A percentile compares a stretch with the other conserved stretches of the same genome.
These are phyloP conservation scores for Enteromius afrohamiltoni DNA, from an alignment of 2,797 vertebrate species.

Conservation along the genomic window DNA sequence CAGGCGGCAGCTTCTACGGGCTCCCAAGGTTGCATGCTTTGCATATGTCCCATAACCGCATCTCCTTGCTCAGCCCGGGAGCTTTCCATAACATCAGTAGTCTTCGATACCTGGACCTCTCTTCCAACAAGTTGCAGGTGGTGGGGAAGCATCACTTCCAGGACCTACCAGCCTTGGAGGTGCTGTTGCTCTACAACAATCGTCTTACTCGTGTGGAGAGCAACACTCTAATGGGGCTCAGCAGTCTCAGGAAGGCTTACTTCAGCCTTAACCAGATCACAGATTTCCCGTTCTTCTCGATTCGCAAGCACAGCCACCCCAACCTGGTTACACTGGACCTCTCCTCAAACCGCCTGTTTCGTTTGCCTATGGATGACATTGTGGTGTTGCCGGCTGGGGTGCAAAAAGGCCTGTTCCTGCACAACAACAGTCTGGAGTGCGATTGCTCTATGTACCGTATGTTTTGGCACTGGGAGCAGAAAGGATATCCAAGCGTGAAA, in stretches of 20 bases:
- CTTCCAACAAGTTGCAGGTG: slow-evolving; percentile 83
- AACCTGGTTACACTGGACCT: slow-evolving; percentile 88
- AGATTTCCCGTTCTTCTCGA: slow-evolving; percentile 86
- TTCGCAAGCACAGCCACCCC: slow-evolving; percentile 82
- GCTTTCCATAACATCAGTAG: slow-evolving; percentile 83
- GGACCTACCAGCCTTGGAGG: slow-evolving; percentile 84
- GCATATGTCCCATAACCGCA: slow-evolving; percentile 83
- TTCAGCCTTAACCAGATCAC: slow-evolving; percentile 90
- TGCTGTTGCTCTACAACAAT: slow-evolving; percentile 92
- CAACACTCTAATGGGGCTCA: slow-evolving; percentile 77
- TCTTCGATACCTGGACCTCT: slow-evolving; percentile 88
- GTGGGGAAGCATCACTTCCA: slow-evolving; percentile 86
- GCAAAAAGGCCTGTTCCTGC: slow-evolving; percentile 89
- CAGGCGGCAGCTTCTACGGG: slow-evolving; percentile 74
- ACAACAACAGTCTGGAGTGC: slow-evolving; percentile 91
- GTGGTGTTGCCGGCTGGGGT: slow-evolving; percentile 82
- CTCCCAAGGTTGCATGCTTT: slow-evolving; percentile 83
- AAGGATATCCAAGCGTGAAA: slow-evolving; percentile 79
- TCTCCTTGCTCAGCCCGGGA: slow-evolving; percentile 72
- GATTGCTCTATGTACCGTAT: slow-evolving; percentile 88
- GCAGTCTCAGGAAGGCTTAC: slow-evolving; percentile 84
- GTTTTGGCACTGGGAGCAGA: slow-evolving; percentile 87
- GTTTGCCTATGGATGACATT: slow-evolving; percentile 81
- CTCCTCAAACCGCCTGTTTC: slow-evolving; percentile 88
- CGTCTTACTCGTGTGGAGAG: slow-evolving; percentile 81